These are phyloP conservation scores for Drosophila rufa DNA, from an alignment of 1,140 invertebrate genomes.

Conservation along the genomic window DNA sequence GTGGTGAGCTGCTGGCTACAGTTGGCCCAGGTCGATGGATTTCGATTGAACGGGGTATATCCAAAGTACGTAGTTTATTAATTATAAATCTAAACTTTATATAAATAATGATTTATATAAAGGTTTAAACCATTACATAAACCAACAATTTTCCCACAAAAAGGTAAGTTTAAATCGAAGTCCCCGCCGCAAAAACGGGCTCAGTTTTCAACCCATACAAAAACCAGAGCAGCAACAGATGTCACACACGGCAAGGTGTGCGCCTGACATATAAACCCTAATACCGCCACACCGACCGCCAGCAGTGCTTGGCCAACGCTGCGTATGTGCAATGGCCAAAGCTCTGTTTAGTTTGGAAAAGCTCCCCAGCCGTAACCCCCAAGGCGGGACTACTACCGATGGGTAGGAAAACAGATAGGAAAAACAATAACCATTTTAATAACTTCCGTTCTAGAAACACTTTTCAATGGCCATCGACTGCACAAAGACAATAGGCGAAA, in stretches of 20 bases:
- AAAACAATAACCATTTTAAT: conserved; percentile 76
- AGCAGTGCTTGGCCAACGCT: conserved; percentile 23
- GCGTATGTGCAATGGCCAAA: conserved; percentile 76
- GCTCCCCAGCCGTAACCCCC: conserved; percentile 43
- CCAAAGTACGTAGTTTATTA: background rate
- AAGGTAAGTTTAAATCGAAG: background rate
- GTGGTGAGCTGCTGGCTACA: conserved; percentile 12
- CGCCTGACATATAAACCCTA: conserved; percentile 76
- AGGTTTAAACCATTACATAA: no score
- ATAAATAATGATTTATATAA: background rate
- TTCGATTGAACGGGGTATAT: background rate
- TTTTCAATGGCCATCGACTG: conserved; percentile 57
- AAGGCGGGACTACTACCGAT: background rate
- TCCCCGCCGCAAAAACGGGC: background rate
- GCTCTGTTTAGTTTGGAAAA: conserved; percentile 39
- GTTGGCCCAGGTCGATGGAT: conserved; percentile 15
- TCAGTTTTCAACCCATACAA: conserved; percentile 10
- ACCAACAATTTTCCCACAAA: background rate
- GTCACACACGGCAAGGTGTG: conserved; percentile 24
- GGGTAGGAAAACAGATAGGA: conserved; percentile 22
- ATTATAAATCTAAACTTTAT: background rate
- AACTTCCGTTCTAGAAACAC: conserved; percentile 82
- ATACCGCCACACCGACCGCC: conserved; percentile 49
- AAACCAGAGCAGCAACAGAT: conserved; percentile 40
- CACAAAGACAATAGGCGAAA: conserved; percentile 71